A percentile compares a stretch with the other conserved stretches of the same genome.
phyloP scores from a whole-genome alignment of 2,888 invertebrate species.

The Drosophila maculinotata region DNA sequence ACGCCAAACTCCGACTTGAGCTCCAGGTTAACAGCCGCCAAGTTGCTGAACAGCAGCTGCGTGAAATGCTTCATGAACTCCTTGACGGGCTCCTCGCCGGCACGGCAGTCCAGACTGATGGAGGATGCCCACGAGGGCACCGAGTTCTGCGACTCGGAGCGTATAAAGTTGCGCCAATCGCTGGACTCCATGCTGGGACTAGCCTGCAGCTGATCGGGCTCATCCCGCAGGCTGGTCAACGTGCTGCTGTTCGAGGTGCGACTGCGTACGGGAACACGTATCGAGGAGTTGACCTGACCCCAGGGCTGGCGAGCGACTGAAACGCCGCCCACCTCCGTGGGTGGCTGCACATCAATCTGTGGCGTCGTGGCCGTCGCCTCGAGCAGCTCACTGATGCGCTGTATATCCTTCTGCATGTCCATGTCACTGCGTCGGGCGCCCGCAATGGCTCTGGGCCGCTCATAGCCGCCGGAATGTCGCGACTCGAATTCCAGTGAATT shows the following conservation, averaged over 20 bases:
- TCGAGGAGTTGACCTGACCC: conserved; percentile 62
- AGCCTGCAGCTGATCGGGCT: conserved; percentile 86
- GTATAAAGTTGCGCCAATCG: conserved; percentile 84
- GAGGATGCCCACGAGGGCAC: conserved; percentile 89
- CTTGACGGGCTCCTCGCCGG: conserved; percentile 87
- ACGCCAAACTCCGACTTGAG: conserved; percentile 90
- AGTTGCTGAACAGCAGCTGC: conserved; percentile 87
- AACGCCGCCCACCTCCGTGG: conserved; percentile 59
- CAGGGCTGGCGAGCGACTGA: conserved; percentile 38
- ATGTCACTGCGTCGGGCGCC: conserved; percentile 83
- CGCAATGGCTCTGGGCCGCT: conserved; percentile 75
- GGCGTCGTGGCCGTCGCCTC: conserved; percentile 58
- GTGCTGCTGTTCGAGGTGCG: conserved; percentile 86
- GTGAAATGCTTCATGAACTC: conserved; percentile 90
- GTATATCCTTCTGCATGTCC: conserved; percentile 82
- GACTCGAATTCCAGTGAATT: conserved; percentile 84
- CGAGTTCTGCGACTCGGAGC: conserved; percentile 87
- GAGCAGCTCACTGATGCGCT: conserved; percentile 75
- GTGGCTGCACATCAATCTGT: conserved; percentile 84
- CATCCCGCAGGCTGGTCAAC: conserved; percentile 86
- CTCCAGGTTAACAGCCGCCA: conserved; percentile 87
- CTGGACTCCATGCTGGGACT: conserved; percentile 87
- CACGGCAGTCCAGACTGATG: conserved; percentile 87
- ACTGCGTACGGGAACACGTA: conserved; percentile 75
- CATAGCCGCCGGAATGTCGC: conserved; percentile 81